These are phyloP conservation scores for Catostomus latipinnis DNA, from an alignment of 2,797 vertebrate genomes.

Conservation along the genomic window DNA sequence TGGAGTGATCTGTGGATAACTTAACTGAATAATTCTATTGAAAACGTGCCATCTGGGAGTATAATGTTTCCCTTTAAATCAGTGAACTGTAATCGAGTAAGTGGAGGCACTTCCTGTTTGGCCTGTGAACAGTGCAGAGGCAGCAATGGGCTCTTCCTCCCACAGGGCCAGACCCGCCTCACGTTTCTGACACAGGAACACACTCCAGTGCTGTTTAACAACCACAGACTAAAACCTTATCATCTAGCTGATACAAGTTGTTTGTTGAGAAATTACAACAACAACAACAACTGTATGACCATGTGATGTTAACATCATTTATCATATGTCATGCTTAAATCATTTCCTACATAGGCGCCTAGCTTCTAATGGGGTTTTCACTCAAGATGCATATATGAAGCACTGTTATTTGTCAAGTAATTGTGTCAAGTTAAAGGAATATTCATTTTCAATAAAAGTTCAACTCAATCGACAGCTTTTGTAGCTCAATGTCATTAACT, in stretches of 20 bases:
- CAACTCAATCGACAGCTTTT: too few species aligned
- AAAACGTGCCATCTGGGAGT: conserved; percentile 64
- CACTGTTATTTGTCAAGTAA: too few species aligned
- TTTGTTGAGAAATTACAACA: not conserved
- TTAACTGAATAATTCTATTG: conserved; percentile 70
- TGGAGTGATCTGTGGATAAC: conserved; percentile 65
- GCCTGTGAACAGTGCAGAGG: conserved; percentile 45
- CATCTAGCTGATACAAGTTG: not conserved
- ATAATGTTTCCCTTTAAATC: conserved; percentile 67
- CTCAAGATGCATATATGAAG: too few species aligned
- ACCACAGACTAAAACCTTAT: not conserved
- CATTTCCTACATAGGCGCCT: too few species aligned
- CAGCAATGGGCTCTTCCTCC: conserved; percentile 36
- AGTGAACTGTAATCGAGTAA: conserved; percentile 52
- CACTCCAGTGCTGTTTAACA: not conserved
- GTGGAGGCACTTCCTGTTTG: conserved; percentile 54
- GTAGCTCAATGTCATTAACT: too few species aligned
- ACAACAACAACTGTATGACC: too few species aligned
- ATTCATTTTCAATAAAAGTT: too few species aligned
- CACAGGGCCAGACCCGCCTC: conserved; percentile 22
- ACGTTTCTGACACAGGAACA: conserved; percentile 31
- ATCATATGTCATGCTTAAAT: too few species aligned
- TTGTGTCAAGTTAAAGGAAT: too few species aligned
- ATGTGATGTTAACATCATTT: too few species aligned
- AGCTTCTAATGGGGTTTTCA: too few species aligned